Conservation (phyloP, 23 tunicate species). For the Halocynthia aurantium region DNA sequence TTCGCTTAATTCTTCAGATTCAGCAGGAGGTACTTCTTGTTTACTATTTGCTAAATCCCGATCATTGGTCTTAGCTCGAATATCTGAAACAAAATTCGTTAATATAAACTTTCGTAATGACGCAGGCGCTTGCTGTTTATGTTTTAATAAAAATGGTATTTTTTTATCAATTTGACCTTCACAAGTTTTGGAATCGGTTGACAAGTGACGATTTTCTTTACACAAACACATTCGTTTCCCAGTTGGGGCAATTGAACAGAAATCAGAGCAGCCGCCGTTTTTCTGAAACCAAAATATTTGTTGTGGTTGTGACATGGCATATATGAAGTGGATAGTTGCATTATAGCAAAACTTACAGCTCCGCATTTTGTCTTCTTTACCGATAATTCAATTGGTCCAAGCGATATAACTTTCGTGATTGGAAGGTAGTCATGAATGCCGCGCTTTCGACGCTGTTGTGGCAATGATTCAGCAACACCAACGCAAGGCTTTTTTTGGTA, state of each 20-base stretch:
- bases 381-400: not conserved
- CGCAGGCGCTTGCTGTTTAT: too few relatives aligned
- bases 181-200: not conserved
- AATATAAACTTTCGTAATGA: too few relatives aligned
- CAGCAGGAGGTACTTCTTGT: too few relatives aligned
- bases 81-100: too few relatives aligned
- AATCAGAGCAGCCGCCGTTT: constrained; percentile 7
- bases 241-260: not conserved
- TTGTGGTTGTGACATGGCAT: not conserved
- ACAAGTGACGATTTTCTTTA: not conserved
- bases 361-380: not conserved
- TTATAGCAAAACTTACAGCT: not conserved
- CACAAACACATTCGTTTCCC: constrained; percentile 1
- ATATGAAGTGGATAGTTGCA: not conserved
- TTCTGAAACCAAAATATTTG: not conserved
- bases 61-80: too few relatives aligned
- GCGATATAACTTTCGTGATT: not conserved
- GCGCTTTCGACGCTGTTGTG: not conserved
- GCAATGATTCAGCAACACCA: not conserved
- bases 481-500: too few relatives aligned
- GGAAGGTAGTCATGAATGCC: not conserved
- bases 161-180: not conserved
- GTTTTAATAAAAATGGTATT: not conserved
- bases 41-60: too few relatives aligned
- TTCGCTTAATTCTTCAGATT: too few relatives aligned